phyloP scores from a whole-genome alignment of 2,797 vertebrate species.

The Sebastolobus altivelis region DNA sequence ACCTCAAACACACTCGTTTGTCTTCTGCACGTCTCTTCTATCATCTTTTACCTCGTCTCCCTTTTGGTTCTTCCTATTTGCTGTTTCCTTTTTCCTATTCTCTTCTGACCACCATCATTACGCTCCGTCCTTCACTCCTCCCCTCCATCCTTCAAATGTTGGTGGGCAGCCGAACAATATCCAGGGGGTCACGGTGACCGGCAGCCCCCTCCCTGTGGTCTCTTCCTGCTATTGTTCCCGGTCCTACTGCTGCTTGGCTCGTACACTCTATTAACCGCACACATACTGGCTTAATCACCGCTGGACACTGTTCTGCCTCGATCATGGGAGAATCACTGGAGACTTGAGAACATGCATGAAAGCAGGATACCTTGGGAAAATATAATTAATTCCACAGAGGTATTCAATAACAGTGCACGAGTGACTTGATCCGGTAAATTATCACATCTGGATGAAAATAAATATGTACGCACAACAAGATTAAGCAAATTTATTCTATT shows the following conservation, averaged over 20 bases:
- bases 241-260: constrained; percentile 70
- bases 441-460: constrained; percentile 6
- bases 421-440: constrained; percentile 6
- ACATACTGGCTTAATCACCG: constrained; percentile 60
- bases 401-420: constrained; percentile 20
- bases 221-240: constrained; percentile 96
- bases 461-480: constrained; percentile 5
- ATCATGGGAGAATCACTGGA: constrained; percentile 43
- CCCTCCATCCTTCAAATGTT: constrained; percentile 74
- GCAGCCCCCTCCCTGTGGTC: constrained; percentile 89
- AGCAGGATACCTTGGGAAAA: constrained; percentile 44
- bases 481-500: neutral
- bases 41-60: constrained; percentile 27
- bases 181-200: constrained; percentile 90
- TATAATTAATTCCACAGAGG: constrained; percentile 22
- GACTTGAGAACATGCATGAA: constrained; percentile 45
- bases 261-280: constrained; percentile 66
- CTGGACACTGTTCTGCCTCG: constrained; percentile 26
- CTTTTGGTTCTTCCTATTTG: constrained; percentile 77
- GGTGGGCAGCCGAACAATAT: constrained; percentile 90
- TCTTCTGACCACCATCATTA: constrained; percentile 41
- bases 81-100: constrained; percentile 81
- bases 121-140: constrained; percentile 58
- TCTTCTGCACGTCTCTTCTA: constrained; percentile 26
- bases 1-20: neutral